Percentiles rank a stretch among this genome's conserved stretches.
Conservation (phyloP, 2,113 vertebrate genomes). For the Pholis gunnellus region DNA sequence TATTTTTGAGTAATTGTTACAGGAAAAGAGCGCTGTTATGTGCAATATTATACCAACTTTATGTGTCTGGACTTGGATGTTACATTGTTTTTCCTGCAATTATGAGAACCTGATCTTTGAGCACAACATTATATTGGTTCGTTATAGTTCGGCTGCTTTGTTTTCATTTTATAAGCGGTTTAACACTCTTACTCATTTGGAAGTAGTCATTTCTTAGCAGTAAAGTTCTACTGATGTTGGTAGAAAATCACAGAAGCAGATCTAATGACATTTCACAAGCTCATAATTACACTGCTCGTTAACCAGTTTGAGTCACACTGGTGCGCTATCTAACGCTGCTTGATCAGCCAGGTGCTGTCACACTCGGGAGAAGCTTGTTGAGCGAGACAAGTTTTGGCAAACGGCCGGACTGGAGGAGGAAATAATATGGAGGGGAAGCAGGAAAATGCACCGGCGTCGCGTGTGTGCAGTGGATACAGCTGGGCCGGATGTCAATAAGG, state of each 20-base stretch:
- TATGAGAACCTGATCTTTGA: not conserved
- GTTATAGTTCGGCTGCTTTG: not conserved
- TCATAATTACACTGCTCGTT: constrained; percentile 18
- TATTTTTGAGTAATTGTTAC: not conserved
- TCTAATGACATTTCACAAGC: constrained; percentile 20
- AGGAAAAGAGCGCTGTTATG: constrained; percentile 2
- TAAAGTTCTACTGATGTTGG: not conserved
- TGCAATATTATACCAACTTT: constrained; percentile 16
- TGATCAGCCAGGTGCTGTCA: constrained; percentile 30
- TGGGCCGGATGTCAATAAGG: constrained; percentile 62
- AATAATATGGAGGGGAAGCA: constrained; percentile 41
- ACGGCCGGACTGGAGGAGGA: constrained; percentile 45
- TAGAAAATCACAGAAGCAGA: not conserved
- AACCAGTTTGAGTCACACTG: constrained; percentile 22
- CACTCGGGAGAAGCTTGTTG: constrained; percentile 23
- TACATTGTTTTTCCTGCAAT: not conserved
- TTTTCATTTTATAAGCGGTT: constrained; percentile 13
- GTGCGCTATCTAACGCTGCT: constrained; percentile 13
- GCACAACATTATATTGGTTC: constrained; percentile 7
- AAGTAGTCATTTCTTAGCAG: not conserved
- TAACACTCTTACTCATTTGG: not conserved
- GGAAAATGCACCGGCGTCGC: constrained; percentile 25
- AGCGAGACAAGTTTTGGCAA: constrained; percentile 36
- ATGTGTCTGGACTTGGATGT: constrained; percentile 18
- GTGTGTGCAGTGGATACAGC: constrained; percentile 58